Percentiles rank a stretch among this genome's conserved stretches.
phyloP scores from a whole-genome alignment of 1,140 invertebrate genomes.

The Tetramorium alpestre region DNA sequence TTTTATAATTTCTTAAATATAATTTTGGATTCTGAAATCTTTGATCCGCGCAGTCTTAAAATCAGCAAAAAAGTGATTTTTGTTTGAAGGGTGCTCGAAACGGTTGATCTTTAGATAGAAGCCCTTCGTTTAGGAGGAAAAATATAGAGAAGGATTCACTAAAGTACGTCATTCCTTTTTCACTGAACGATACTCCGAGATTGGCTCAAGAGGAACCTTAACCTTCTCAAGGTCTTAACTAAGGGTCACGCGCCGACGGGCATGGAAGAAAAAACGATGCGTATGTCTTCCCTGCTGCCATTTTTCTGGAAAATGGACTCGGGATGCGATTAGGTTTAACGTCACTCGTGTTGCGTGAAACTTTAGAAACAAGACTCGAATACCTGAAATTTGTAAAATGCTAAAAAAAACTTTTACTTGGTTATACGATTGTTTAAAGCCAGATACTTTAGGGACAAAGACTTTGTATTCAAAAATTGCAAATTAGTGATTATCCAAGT shows the following conservation, averaged over 20 bases:
- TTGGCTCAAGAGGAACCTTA: conserved; percentile 36
- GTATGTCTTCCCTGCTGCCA: background rate
- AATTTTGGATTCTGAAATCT: background rate
- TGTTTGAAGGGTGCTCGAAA: background rate
- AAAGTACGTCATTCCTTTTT: conserved; percentile 40
- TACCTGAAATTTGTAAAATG: background rate
- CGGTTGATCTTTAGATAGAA: conserved; percentile 39
- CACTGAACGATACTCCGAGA: conserved; percentile 15
- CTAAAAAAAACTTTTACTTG: background rate
- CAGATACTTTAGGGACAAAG: background rate
- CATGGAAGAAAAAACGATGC: background rate
- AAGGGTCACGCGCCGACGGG: background rate
- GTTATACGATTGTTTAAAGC: background rate
- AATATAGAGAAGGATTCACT: conserved; percentile 21
- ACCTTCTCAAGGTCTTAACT: conserved; percentile 38
- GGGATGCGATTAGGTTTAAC: background rate
- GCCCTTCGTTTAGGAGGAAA: background rate
- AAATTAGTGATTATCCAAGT: background rate
- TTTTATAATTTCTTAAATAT: conserved; percentile 3
- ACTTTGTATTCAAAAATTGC: background rate
- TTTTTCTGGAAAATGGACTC: conserved; percentile 4
- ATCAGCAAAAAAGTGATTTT: background rate
- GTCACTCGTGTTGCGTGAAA: background rate
- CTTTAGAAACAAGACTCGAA: background rate
- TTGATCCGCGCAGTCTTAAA: background rate